Base-by-base conservation (phyloP, 2,888 invertebrate genomes). In the Synergus japonicus region DNA sequence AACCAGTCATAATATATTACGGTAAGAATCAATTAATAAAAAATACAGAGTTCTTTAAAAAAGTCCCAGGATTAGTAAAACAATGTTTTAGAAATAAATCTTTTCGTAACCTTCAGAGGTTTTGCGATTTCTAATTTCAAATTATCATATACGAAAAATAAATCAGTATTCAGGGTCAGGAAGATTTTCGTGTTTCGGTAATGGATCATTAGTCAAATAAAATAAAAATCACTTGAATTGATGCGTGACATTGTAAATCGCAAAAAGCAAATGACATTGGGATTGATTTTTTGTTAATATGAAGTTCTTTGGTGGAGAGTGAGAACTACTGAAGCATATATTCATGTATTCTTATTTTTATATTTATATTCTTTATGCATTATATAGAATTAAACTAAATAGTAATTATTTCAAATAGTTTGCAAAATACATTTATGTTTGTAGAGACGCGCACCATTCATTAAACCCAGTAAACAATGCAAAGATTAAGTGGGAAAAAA, bases 401-500 rank as follows among this genome's bases (percentile, higher is more conserved):
- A 54, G 0, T 54, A 54, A n/a, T n/a, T 0, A 54, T 9, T 54
- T n/a, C 0, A n/a, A 9, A n/a, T n/a, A n/a, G n/a, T 54, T 9
- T 13, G 4, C 46, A 46, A 0, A 9, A 9, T 8, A 8, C 4
- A 54, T n/a, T 15, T 5, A 54, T 8, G 1, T n/a, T 54, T n/a
- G n/a, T 54, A 54, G 4, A 54, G 7, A 8, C n/a, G 10, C 43
- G 15, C 3, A 29, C 29, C 29, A 67, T 44, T 46, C 29, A 46
- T 5, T 73, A n/a, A 73, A 15, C n/a, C 46, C 15, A 8, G 29
- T 7, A 4, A 73, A 73, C 49, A 73, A 73, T 69, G 29, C 1
- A n/a, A 46, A n/a, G 10, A 54, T 29, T 37, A 0, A 49, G 49
- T 49, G 49, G n/a, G 49, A 73, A 54, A 73, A 73, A 73, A 69